Evolutionary conservation across 1,140 invertebrate genomes (phyloP), one percentile per base, ranked within the genome.

Genomic region (Lutraria rhynchaena): DNA sequence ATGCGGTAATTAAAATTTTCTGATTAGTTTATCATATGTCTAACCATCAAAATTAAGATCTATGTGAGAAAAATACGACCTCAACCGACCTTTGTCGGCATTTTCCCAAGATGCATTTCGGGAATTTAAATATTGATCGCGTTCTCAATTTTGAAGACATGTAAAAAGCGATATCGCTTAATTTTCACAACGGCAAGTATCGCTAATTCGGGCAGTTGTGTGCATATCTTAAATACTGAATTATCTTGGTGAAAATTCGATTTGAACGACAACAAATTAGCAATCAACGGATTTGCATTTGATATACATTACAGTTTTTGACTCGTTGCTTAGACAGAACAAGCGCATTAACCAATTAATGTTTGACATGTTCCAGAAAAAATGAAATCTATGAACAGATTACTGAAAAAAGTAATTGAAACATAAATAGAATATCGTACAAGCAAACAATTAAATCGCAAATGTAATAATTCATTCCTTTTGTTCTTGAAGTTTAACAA

Each of bases 21-120:
- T 80, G 76, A 80, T 80, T 80, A 60, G 35, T 80, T 80, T 80
- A 80, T 80, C 76, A 80, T 80, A 80, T 80, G 76, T 80, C 49
- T 69, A 41, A 58, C 63, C 41, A 80, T 67, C 76, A 69, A 67
- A 80, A 80, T 70, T 51, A 37, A 80, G 76, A 69, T 69, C 51
- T 58, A 67, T 80, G 76, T 80, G 76, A 67, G 76, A 80, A 80
- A 80, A 80, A 80, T 51, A 67, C 51, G 76, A 80, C 76, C 76
- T 70, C 49, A 53, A 33, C 17, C 31, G 65, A 69, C 76, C 76
- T 70, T 70, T 53, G 51, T 33, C 17, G 41, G 24, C 41, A 24
- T 69, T 41, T 80, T 80, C 76, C 76, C 76, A 80, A 80, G 76
- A 58, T 60, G 63, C 51, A 5, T 70, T 7, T 19, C 37, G 49